Percentiles rank a stretch among this genome's conserved stretches.
Conservation (phyloP, 2,113 vertebrate species). For the Apteryx owenii region DNA sequence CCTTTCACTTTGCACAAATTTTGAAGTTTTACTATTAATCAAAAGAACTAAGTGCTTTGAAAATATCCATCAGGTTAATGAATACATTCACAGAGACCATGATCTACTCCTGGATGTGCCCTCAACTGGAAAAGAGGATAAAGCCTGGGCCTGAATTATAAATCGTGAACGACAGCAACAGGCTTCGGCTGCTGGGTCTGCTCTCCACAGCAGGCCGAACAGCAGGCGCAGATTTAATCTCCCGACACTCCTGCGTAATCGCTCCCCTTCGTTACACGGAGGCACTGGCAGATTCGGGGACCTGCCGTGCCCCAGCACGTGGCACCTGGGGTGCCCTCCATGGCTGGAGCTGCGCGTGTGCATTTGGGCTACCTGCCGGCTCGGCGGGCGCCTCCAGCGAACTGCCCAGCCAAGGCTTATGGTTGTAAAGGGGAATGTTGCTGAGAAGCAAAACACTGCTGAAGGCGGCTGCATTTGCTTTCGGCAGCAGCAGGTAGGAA, state of each 20-base stretch:
- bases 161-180: accelerated
- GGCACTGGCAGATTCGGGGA: neutral
- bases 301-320: too few relatives aligned
- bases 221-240: neutral
- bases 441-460: neutral
- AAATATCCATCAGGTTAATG: neutral
- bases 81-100: neutral
- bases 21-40: neutral
- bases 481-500: neutral
- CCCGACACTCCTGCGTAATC: accelerated
- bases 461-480: neutral
- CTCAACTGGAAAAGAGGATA: neutral
- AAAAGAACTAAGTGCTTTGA: neutral
- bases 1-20: neutral
- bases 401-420: too few relatives aligned
- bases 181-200: neutral
- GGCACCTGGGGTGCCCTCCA: too few relatives aligned
- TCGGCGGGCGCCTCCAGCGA: too few relatives aligned
- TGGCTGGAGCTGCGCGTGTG: too few relatives aligned
- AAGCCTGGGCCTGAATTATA: neutral
- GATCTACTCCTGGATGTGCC: neutral
- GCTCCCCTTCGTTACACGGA: neutral
- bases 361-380: too few relatives aligned
- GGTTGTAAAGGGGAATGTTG: too few relatives aligned
- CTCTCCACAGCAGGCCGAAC: neutral